A percentile compares a stretch with the other conserved stretches of the same genome.
phyloP scores from a whole-genome alignment of 2,113 vertebrate genomes.

The Oophaga pumilio region DNA sequence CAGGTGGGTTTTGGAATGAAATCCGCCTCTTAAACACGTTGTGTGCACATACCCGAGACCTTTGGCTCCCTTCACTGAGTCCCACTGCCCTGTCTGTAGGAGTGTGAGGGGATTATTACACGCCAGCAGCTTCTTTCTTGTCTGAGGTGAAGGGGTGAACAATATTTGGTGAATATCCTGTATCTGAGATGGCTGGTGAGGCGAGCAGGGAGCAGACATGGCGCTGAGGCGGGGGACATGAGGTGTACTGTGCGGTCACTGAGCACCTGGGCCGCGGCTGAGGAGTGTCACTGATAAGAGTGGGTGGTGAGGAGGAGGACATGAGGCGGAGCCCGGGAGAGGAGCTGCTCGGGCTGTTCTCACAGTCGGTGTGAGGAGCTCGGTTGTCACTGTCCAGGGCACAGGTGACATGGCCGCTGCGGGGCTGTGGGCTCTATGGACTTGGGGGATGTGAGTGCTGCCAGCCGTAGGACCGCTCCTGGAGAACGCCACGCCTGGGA shows the following conservation, averaged over 20 bases:
- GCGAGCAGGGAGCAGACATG: neutral
- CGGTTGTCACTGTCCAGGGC: neutral
- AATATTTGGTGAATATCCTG: conserved; percentile 40
- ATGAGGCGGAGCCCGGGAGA: neutral
- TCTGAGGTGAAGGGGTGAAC: conserved; percentile 4
- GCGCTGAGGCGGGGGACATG: no score
- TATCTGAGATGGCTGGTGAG: neutral
- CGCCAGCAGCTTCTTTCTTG: neutral
- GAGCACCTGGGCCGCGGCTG: no score
- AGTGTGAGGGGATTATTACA: neutral
- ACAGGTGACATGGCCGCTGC: neutral
- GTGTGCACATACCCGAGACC: no score
- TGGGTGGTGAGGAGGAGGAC: neutral
- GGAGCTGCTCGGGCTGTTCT: neutral
- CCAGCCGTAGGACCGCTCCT: no score
- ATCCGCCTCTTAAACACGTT: no score
- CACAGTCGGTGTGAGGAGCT: neutral
- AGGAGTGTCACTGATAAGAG: conserved; percentile 1
- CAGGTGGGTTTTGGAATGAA: no score
- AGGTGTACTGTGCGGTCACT: no score
- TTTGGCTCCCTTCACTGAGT: neutral
- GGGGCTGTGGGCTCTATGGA: neutral
- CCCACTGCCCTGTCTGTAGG: neutral
- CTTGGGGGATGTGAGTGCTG: neutral
- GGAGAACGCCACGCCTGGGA: neutral